Percentiles rank a stretch among this genome's conserved stretches.
Conservation (phyloP, 2,113 vertebrate genomes). For the Laticauda colubrina region DNA sequence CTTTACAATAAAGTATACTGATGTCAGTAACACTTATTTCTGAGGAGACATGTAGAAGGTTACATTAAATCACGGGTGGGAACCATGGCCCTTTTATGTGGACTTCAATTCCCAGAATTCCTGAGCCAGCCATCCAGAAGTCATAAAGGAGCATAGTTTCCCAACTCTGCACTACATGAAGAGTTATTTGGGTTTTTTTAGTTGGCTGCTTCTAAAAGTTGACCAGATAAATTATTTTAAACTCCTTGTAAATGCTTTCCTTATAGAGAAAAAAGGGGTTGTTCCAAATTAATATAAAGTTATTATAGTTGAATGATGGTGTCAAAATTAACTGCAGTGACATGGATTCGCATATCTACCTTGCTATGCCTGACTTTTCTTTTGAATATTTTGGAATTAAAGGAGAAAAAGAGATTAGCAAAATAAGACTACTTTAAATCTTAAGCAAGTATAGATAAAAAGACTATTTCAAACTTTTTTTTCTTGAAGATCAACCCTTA, state of each 20-base stretch:
- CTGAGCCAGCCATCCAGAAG: background rate
- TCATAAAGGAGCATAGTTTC: background rate
- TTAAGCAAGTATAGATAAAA: background rate
- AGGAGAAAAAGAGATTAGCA: constrained; percentile 28
- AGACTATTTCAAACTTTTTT: background rate
- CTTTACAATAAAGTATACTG: background rate
- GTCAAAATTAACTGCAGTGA: constrained; percentile 34
- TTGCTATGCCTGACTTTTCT: background rate
- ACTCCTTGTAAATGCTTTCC: background rate
- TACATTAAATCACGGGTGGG: background rate
- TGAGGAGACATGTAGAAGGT: background rate
- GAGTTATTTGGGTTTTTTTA: background rate
- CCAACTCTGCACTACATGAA: background rate
- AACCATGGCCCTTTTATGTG: background rate
- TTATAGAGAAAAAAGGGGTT: background rate
- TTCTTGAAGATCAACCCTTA: background rate
- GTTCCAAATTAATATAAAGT: background rate
- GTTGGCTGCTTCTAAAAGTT: background rate
- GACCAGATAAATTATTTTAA: background rate
- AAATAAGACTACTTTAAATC: constrained; percentile 13
- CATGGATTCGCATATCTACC: constrained; percentile 31
- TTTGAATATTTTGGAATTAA: constrained; percentile 28
- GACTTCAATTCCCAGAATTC: background rate
- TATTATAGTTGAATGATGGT: background rate
- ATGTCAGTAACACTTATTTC: background rate